Percentiles rank a stretch among this genome's conserved stretches.
Conservation (phyloP, 2,113 vertebrate species). For the Scartelaos histophorus region DNA sequence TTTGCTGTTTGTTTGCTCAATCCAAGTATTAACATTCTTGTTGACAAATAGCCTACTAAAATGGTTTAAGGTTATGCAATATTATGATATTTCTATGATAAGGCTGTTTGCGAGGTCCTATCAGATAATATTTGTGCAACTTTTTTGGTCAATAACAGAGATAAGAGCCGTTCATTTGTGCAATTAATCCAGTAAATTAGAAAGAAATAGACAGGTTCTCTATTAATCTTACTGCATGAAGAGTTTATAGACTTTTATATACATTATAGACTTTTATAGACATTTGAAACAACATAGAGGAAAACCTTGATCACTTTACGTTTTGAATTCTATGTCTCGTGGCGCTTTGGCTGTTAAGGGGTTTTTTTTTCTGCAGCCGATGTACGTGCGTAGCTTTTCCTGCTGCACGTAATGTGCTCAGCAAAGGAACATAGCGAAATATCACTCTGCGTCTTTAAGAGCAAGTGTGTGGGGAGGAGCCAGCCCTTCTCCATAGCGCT, state of each 20-base stretch:
- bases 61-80: background rate
- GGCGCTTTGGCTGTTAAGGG: background rate
- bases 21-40: slow-evolving; percentile 11
- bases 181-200: background rate
- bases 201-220: background rate
- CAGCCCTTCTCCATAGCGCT: slow-evolving; percentile 10
- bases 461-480: slow-evolving; percentile 60
- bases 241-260: background rate
- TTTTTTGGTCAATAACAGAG: background rate
- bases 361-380: background rate
- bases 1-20: background rate
- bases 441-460: slow-evolving; percentile 64
- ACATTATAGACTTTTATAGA: background rate
- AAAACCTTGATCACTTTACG: slow-evolving; percentile 25
- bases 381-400: background rate
- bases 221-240: background rate
- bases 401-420: slow-evolving; percentile 10
- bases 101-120: background rate
- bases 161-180: background rate
- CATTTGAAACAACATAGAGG: background rate
- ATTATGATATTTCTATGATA: background rate
- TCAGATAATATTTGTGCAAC: background rate
- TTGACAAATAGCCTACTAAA: slow-evolving; percentile 3
- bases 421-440: background rate
- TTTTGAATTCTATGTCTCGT: slow-evolving; percentile 4